These are phyloP conservation scores for Nycticryphes semicollaris DNA, from an alignment of 2,113 vertebrate genomes.

Conservation along the genomic window DNA sequence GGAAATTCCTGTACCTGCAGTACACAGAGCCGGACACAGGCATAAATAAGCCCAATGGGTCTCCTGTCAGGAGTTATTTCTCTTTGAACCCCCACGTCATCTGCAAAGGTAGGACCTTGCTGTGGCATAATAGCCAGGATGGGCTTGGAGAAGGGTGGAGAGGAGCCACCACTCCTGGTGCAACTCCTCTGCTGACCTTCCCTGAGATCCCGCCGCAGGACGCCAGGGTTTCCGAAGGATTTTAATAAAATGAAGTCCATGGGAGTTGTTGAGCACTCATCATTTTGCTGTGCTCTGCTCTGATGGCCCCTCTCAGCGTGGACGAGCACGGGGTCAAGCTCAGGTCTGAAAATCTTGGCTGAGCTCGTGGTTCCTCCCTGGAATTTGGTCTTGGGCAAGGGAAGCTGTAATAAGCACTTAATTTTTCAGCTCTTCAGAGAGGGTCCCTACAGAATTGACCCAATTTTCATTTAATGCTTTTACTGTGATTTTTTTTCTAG, in stretches of 20 bases:
- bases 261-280: neutral
- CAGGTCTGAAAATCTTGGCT: slow-evolving; percentile 23
- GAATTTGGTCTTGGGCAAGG: neutral
- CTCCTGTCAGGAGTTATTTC: neutral
- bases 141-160: neutral
- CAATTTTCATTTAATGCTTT: neutral
- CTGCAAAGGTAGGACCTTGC: accelerated
- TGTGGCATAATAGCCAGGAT: accelerated
- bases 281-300: accelerated
- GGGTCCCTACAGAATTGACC: neutral
- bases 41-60: accelerated
- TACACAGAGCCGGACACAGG: accelerated
- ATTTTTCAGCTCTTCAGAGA: slow-evolving; percentile 21
- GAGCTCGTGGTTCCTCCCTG: neutral
- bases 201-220: accelerated
- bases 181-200: neutral
- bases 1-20: neutral
- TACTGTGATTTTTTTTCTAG: neutral
- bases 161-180: neutral
- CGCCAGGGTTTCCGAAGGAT: neutral
- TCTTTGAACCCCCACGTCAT: accelerated
- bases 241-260: accelerated
- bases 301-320: neutral
- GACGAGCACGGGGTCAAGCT: neutral
- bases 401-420: neutral